Base-by-base conservation (phyloP, 2,113 vertebrate genomes). In the Ammospiza nelsoni region DNA sequence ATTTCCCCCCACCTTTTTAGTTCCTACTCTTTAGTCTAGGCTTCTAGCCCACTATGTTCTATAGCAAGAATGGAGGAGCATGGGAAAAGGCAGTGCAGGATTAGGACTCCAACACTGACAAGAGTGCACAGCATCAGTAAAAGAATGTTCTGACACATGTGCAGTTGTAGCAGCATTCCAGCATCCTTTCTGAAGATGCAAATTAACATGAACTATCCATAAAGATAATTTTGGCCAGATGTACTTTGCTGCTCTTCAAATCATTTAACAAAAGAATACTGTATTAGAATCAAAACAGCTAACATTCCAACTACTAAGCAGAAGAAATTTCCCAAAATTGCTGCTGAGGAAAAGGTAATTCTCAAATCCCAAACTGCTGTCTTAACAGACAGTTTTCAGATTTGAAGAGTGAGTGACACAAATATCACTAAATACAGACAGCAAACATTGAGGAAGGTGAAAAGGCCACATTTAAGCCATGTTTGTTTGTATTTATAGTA, bases 101-200 rank as follows among this genome's bases (percentile, higher is more conserved):
- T 43, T 25, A 54, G n/a, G 21, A 79, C 44, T 57, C 37, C 52
- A 65, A 81, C 0, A 0, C 39, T 9, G 19, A 48, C 5, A 43
- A 77, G 59, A 2, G 10, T 39, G 35, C 58, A 8, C 0, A 43
- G n/a, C 20, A 75, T n/a, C 84, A 69, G 12, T 22, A 52, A 62
- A 92, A 66, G 41, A 92, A 76, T 48, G 41, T 16, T 43, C 41
- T 43, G 41, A 43, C 51, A 28, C 15, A 52, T 28, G 51, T 52
- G 51, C 17, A 43, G 41, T 43, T 43, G 41, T 27, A 28, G 51
- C 28, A 52, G 12, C 7, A 28, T 62, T 31, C 22, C 52, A 80
- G 55, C 23, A 55, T 21, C 23, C 33, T 16, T 93, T 74, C 82
- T 72, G 39, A 84, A 58, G 35, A 79, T 5, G 6, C 21, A 92